A percentile compares a stretch with the other conserved stretches of the same genome.
Evolutionary conservation across 1,140 invertebrate species (phyloP).

Genomic region (Anoplophora glabripennis): DNA sequence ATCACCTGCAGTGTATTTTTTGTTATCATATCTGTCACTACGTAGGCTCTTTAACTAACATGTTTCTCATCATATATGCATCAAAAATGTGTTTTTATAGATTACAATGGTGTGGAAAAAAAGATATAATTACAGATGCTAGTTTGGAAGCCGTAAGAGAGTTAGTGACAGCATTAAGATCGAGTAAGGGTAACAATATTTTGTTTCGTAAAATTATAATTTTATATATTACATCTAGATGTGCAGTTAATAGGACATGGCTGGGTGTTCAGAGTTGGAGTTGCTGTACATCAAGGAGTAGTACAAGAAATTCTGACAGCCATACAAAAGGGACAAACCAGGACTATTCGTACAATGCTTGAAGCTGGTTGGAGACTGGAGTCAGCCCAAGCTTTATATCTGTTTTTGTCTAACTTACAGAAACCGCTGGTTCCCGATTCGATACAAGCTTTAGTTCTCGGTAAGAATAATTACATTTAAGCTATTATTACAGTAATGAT

Average conservation of each 20-base stretch:
- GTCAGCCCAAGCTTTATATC: slow-evolving; percentile 48
- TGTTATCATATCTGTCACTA: too few relatives aligned
- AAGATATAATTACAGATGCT: slow-evolving; percentile 25
- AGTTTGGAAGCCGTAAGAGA: slow-evolving; percentile 23
- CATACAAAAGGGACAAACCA: slow-evolving; percentile 21
- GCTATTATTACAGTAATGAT: too few relatives aligned
- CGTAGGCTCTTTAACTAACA: too few relatives aligned
- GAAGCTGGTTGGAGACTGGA: slow-evolving; percentile 37
- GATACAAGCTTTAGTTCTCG: slow-evolving; percentile 51
- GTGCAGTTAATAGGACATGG: slow-evolving; percentile 21
- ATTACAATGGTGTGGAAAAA: slow-evolving; percentile 6
- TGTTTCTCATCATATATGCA: too few relatives aligned
- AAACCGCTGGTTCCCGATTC: slow-evolving; percentile 49
- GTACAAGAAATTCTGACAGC: slow-evolving; percentile 27
- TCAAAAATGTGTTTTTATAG: too few relatives aligned
- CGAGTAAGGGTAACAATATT: slow-evolving; percentile 25
- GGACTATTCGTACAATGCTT: slow-evolving; percentile 28
- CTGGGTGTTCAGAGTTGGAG: slow-evolving; percentile 29
- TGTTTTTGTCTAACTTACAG: slow-evolving; percentile 47
- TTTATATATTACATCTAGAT: slow-evolving; percentile 13
- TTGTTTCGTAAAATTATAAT: not conserved
- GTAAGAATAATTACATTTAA: slow-evolving; percentile 35
- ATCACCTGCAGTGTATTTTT: too few relatives aligned
- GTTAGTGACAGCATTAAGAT: slow-evolving; percentile 24
- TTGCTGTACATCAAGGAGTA: slow-evolving; percentile 20